Base-by-base conservation (phyloP, 2,888 invertebrate genomes). In the Erannis defoliaria region DNA sequence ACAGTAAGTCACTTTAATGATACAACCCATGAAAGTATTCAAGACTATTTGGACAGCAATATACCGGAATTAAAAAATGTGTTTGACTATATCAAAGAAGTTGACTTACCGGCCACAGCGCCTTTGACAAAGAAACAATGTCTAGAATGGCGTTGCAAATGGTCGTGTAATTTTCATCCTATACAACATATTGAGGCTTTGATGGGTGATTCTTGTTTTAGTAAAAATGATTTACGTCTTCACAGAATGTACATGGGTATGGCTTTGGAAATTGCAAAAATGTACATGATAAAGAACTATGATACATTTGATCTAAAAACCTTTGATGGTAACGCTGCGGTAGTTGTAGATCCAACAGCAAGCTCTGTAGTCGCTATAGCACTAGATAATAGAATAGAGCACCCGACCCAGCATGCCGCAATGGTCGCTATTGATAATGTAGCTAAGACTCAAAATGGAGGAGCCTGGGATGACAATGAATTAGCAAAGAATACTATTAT, bases 371-470 rank as follows among this genome's bases (percentile, higher is more conserved):
- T 98, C 0, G 95, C 97, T 0, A 88, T 96, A 8, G 94, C 95
- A 0, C 94, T 94, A 51, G 94, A 95, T 73, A 88, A 92, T 66
- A 84, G 91, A 55, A 81, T 90, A 31, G 75, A 90, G 1, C 96
- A 97, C 88, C 97, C 97, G 0, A 86, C 97, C 46, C 95, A 96
- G 81, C 99, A 99, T 89, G 95, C 97, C 3, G 91, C 95, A 0
- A 98, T 99, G 97, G 88, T 97, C 33, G 96, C 96, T 9, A 94
- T 98, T 56, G 98, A 98, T 85, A 94, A 96, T 71, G 97, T 99
- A 2, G 97, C 99, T 0, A 94, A 93, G 75, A 94, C 95, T 5
- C 98, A 98, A 88, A 95, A 95, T 43, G 97, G 97, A 0, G 97
- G 97, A 0, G 95, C 94, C 0, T 97, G 95, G 95, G 67, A 61